phyloP scores from a whole-genome alignment of 2,797 vertebrate species.

The Phoxinus dragarum region DNA sequence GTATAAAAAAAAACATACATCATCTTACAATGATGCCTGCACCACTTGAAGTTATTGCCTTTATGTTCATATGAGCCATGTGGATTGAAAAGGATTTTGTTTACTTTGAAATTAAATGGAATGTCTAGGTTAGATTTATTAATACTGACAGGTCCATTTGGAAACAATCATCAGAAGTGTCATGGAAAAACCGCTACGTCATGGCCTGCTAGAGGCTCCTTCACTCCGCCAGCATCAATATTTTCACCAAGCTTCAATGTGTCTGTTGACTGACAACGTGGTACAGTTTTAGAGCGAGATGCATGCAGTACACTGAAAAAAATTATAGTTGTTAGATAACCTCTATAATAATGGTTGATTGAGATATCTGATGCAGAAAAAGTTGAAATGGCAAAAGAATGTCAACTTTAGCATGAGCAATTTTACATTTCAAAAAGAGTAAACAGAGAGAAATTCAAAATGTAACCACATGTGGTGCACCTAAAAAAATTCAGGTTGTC shows the following conservation, averaged over 20 bases:
- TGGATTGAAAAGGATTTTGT: constrained; percentile 69
- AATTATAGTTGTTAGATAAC: neutral
- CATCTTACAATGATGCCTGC: constrained; percentile 70
- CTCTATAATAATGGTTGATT: neutral
- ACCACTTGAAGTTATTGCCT: constrained; percentile 73
- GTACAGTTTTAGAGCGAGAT: constrained; percentile 61
- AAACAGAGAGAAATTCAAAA: constrained; percentile 21
- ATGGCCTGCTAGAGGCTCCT: constrained; percentile 69
- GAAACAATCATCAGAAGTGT: constrained; percentile 84
- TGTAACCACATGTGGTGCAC: constrained; percentile 20
- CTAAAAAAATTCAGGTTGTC: constrained; percentile 19
- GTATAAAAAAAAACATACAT: constrained; percentile 76
- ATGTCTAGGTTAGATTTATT: constrained; percentile 75
- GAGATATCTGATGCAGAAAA: neutral
- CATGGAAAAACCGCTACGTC: constrained; percentile 82
- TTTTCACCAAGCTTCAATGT: constrained; percentile 74
- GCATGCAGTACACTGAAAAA: constrained; percentile 14
- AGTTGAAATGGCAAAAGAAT: neutral
- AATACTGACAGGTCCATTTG: constrained; percentile 82
- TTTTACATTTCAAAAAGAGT: neutral
- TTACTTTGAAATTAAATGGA: constrained; percentile 79
- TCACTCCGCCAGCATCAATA: constrained; percentile 79
- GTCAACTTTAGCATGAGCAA: neutral
- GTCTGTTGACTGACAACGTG: constrained; percentile 67
- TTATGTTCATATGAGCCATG: constrained; percentile 66